These are phyloP conservation scores for Disparrhopalites patrizii DNA, from an alignment of 2,888 invertebrate genomes.

Conservation along the genomic window DNA sequence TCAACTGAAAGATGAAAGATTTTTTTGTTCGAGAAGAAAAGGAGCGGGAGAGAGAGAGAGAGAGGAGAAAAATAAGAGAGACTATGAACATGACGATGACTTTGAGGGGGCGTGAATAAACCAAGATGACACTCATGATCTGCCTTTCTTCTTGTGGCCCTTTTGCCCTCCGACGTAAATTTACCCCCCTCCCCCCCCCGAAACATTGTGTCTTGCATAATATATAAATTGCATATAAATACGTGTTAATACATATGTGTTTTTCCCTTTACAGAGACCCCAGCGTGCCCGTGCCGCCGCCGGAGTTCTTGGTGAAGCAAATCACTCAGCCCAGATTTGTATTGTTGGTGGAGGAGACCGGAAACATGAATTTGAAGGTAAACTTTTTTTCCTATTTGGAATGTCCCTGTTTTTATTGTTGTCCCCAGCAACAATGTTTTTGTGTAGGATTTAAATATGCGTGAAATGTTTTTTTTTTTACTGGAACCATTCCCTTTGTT, in stretches of 20 bases:
- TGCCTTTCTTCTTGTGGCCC: too few relatives aligned
- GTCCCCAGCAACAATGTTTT: neutral
- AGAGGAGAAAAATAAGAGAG: slow-evolving; percentile 3
- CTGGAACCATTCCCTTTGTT: too few relatives aligned
- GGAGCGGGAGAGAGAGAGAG: slow-evolving; percentile 1
- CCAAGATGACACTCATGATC: too few relatives aligned
- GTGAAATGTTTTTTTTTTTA: too few relatives aligned
- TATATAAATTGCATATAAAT: neutral
- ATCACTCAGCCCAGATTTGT: slow-evolving; percentile 47
- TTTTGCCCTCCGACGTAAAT: too few relatives aligned
- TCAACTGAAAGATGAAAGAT: too few relatives aligned
- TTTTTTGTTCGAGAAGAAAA: slow-evolving; percentile 2
- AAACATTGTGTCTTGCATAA: too few relatives aligned
- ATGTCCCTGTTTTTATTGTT: too few relatives aligned
- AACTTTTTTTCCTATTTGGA: slow-evolving; percentile 15
- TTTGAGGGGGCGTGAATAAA: slow-evolving; percentile 42
- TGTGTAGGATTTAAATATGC: neutral
- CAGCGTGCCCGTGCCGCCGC: slow-evolving; percentile 44
- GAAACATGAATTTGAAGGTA: slow-evolving; percentile 49
- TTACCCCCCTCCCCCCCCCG: too few relatives aligned
- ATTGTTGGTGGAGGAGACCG: slow-evolving; percentile 47
- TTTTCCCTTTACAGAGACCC: slow-evolving; percentile 42
- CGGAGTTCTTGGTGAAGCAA: slow-evolving; percentile 48
- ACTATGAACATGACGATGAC: slow-evolving; percentile 27
- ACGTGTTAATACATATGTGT: neutral